Percentiles rank a stretch among this genome's conserved stretches.
phyloP scores from a whole-genome alignment of 2,113 vertebrate species.

The Muntiacus muntjak region DNA sequence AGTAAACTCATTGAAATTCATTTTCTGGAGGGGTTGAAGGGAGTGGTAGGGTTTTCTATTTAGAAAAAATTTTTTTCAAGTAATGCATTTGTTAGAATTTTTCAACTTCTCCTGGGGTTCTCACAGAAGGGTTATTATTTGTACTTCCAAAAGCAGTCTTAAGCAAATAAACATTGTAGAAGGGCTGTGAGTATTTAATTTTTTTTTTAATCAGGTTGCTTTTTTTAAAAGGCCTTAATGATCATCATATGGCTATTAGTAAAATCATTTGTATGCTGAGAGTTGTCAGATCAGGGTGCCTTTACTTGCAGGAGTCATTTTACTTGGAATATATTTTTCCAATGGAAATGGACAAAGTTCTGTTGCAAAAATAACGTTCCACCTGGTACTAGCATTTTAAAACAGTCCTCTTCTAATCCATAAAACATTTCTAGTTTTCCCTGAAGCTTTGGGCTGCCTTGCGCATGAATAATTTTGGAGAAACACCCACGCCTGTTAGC shows the following conservation, averaged over 20 bases:
- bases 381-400: slow-evolving; percentile 68
- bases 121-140: slow-evolving; percentile 69
- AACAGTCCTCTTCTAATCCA: slow-evolving; percentile 68
- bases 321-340: slow-evolving; percentile 66
- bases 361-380: slow-evolving; percentile 46
- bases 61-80: background rate
- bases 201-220: slow-evolving; percentile 27
- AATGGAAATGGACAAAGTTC: slow-evolving; percentile 57
- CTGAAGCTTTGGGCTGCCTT: slow-evolving; percentile 64
- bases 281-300: slow-evolving; percentile 43
- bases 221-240: slow-evolving; percentile 61
- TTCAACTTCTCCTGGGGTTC: slow-evolving; percentile 59
- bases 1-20: background rate
- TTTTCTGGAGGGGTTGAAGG: slow-evolving; percentile 27
- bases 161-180: slow-evolving; percentile 62
- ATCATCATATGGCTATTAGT: slow-evolving; percentile 65
- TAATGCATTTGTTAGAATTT: slow-evolving; percentile 25
- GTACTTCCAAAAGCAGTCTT: slow-evolving; percentile 59
- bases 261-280: slow-evolving; percentile 39
- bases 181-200: slow-evolving; percentile 61
- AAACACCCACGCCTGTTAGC: slow-evolving; percentile 47
- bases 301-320: slow-evolving; percentile 62
- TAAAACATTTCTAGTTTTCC: slow-evolving; percentile 68
- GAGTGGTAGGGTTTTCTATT: slow-evolving; percentile 30
- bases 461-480: slow-evolving; percentile 68